Conservation (phyloP, 2,888 invertebrate species). For the Stenolophus ochropezus region DNA sequence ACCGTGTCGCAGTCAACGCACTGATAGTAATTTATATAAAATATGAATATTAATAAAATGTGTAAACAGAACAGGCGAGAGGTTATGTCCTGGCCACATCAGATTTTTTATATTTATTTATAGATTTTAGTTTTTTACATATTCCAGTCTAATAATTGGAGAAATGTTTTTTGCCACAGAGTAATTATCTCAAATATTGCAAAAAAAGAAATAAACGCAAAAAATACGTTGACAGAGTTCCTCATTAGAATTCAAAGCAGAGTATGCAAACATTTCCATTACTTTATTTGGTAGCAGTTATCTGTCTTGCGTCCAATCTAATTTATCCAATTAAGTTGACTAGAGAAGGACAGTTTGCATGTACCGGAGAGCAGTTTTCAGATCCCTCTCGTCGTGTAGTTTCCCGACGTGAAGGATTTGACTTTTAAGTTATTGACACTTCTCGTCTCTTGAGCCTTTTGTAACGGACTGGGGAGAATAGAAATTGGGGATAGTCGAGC, state of each 20-base stretch:
- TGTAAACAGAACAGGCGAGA: no score
- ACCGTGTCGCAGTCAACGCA: no score
- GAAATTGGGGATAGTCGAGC: conserved; percentile 34
- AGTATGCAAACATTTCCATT: background rate
- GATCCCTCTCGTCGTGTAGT: background rate
- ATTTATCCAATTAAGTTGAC: background rate
- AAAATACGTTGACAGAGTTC: background rate
- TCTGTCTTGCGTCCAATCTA: background rate
- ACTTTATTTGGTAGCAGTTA: background rate
- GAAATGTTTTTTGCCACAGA: no score
- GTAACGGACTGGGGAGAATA: conserved; percentile 34
- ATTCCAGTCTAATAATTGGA: no score
- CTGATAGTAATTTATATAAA: no score
- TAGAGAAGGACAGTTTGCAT: background rate
- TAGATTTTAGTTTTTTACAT: no score
- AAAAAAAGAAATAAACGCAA: background rate
- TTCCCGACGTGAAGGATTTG: conserved; percentile 26
- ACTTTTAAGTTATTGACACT: conserved; percentile 44
- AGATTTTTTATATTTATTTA: no score
- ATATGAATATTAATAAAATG: no score
- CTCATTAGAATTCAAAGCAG: background rate
- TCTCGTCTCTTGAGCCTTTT: conserved; percentile 32
- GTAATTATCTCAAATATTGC: background rate
- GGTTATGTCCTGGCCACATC: no score
- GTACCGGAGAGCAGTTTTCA: background rate